Conservation (phyloP, 1,140 invertebrate species). For the Penaeus japonicus region DNA sequence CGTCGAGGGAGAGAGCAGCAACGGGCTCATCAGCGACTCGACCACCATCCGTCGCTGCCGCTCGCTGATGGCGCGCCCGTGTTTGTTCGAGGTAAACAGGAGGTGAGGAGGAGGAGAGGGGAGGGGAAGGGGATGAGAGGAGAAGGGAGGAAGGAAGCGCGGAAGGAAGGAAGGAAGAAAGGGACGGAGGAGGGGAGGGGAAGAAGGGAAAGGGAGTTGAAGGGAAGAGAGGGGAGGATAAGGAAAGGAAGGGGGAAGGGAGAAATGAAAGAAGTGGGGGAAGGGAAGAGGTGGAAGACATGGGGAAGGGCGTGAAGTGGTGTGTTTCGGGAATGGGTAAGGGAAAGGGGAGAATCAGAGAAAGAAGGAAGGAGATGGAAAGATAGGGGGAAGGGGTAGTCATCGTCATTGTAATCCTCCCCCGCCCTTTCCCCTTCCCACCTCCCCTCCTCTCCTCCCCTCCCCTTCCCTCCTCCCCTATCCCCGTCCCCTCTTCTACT, state of each 20-base stretch:
- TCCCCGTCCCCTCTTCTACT: not conserved
- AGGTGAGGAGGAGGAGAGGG: not conserved
- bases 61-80: too few species aligned
- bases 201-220: not conserved
- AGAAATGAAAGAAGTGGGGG: too few species aligned
- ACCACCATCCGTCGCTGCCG: too few species aligned
- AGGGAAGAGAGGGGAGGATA: not conserved
- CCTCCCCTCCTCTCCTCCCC: not conserved
- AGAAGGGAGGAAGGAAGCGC: not conserved
- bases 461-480: not conserved
- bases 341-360: too few species aligned
- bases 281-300: too few species aligned
- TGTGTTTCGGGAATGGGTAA: too few species aligned
- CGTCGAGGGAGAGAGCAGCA: too few species aligned
- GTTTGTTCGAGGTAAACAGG: too few species aligned
- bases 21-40: too few species aligned
- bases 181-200: not conserved
- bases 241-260: not conserved
- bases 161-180: not conserved
- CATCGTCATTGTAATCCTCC: not conserved
- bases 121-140: too few species aligned
- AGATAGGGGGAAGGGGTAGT: not conserved
- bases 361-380: not conserved
- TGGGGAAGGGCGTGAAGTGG: too few species aligned
- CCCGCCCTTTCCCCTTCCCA: not conserved